A percentile compares a stretch with the other conserved stretches of the same genome.
Conservation (phyloP, 2,797 vertebrate species). For the Arctocebus calabarensis region DNA sequence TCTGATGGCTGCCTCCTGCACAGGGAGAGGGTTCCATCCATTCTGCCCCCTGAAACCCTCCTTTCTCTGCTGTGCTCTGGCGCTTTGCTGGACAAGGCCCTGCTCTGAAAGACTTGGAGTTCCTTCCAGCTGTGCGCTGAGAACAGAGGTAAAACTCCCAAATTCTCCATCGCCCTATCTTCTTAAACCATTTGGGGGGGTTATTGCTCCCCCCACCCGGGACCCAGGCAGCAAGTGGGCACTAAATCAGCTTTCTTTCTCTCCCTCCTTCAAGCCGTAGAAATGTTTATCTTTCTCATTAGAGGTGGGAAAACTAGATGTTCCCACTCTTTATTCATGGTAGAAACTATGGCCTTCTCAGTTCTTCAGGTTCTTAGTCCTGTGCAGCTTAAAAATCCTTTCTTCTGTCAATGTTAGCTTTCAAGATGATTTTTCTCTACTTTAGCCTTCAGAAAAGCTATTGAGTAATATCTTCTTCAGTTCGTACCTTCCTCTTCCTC, state of each 20-base stretch:
- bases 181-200: not conserved
- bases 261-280: not conserved
- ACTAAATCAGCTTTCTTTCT: not conserved
- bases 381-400: not conserved
- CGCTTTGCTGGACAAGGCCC: not conserved
- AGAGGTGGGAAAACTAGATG: not conserved
- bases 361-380: not conserved
- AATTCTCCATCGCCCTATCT: not conserved
- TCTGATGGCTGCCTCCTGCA: not conserved
- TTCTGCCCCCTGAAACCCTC: too few relatives aligned
- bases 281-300: not conserved
- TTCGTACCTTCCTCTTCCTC: not conserved
- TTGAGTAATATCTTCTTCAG: not conserved
- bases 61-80: not conserved
- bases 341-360: not conserved
- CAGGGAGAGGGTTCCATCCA: not conserved
- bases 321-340: not conserved
- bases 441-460: constrained; percentile 2
- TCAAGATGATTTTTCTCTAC: not conserved
- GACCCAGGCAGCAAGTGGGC: not conserved
- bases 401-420: not conserved
- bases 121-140: not conserved
- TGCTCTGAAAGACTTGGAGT: not conserved
- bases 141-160: not conserved
- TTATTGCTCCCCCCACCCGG: not conserved